A percentile compares a stretch with the other conserved stretches of the same genome.
Conservation (phyloP, 2,888 invertebrate species). For the Amphipoea lucens region DNA sequence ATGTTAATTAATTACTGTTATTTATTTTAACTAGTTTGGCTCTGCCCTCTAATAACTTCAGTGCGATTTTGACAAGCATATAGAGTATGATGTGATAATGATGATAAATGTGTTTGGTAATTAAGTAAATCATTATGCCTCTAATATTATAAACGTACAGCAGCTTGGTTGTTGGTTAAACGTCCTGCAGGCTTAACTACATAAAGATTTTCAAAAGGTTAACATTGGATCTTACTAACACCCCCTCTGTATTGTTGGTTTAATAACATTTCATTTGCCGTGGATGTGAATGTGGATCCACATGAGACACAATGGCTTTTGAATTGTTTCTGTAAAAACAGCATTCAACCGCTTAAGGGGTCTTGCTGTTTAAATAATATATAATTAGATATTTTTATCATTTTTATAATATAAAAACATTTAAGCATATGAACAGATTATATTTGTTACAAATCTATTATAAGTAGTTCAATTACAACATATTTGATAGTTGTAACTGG, state of each 20-base stretch:
- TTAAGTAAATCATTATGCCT: background rate
- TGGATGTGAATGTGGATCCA: too few species aligned
- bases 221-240: background rate
- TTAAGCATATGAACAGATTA: background rate
- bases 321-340: too few species aligned
- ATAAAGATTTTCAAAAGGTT: background rate
- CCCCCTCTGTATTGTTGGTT: too few species aligned
- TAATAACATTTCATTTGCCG: too few species aligned
- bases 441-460: conserved; percentile 1
- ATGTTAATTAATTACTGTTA: background rate
- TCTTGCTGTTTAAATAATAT: conserved; percentile 3
- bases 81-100: background rate
- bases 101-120: conserved; percentile 4
- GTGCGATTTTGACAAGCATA: background rate
- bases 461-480: background rate
- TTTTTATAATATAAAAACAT: background rate
- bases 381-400: background rate
- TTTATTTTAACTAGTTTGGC: background rate
- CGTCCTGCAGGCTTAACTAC: background rate
- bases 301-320: too few species aligned
- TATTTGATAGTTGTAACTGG: conserved; percentile 43
- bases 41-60: background rate
- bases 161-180: background rate
- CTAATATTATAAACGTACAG: background rate
- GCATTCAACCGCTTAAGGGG: background rate